Base-by-base conservation (phyloP, 2,113 vertebrate genomes). In the Eleginops maclovinus region DNA sequence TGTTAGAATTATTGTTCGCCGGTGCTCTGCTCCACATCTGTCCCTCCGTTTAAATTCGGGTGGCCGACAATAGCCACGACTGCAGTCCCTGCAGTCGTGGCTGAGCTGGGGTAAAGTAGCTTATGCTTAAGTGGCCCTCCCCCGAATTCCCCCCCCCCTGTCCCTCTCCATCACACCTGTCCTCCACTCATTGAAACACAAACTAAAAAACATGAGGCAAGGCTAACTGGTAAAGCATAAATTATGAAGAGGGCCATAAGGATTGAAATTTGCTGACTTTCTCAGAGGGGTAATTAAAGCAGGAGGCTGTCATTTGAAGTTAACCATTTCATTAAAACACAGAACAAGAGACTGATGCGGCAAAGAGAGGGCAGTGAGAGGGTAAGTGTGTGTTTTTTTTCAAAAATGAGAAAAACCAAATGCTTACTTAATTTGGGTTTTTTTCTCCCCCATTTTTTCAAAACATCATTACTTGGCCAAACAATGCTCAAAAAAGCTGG, bases 1-100 rank as follows among this genome's bases (percentile, higher is more conserved):
- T 84, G 73, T 83, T 77, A 65, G 81, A 87, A 80, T 85, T 87
- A 92, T 87, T 84, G 86, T 76, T 88, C 72, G 64, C 73, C 59
- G 60, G 55, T 19, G 62, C 51, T 82, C 77, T 58, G 73, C 84
- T 84, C 50, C 79, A 61, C 77, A 84, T 73, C 81, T 86, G 87
- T 87, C 84, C 81, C 56, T 56, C 50, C 24, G 60, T 68, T 78
- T 24, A 59, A 72, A 54, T 83, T 71, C 28, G 41, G 58, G 73
- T 84, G 64, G 73, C 73, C 43, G 5, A 78, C 72, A 74, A 56
- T 62, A 83, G 79, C 55, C 12, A 9, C 40, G 55, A 77, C 67
- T 59, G 75, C 43, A 2, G 53, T 86, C 88, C 79, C 74, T 15
- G 49, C 19, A 22, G 82, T 56, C 58, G 81, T 46, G 54, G 76